Evolutionary conservation across 2,888 invertebrate species (phyloP).

Genomic region (Sinopyrophorus schimmeli): DNA sequence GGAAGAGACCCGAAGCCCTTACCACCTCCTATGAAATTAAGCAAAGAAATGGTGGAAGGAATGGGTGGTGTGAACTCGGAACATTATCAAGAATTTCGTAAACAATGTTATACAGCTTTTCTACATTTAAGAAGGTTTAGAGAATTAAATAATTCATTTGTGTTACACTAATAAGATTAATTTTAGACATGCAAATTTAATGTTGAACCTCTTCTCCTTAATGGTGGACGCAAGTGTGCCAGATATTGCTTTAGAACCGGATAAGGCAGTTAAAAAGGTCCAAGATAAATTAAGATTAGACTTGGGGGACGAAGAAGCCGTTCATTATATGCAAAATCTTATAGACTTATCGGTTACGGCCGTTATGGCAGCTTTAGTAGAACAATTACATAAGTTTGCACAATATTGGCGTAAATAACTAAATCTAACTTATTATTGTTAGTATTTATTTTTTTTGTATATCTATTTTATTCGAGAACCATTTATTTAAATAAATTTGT

Average conservation of each 20-base stretch:
- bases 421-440: too few relatives aligned
- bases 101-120: constrained; percentile 95
- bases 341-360: constrained; percentile 94
- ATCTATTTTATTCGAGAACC: too few relatives aligned
- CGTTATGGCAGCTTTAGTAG: constrained; percentile 94
- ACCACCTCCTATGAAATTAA: constrained; percentile 98
- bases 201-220: constrained; percentile 94
- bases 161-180: constrained; percentile 6
- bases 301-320: constrained; percentile 96
- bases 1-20: constrained; percentile 98
- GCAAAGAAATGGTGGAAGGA: constrained; percentile 98
- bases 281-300: constrained; percentile 88
- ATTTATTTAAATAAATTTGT: too few relatives aligned
- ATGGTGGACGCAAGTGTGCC: constrained; percentile 99
- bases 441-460: constrained; percentile 4
- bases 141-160: neutral
- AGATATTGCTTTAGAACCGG: constrained; percentile 97
- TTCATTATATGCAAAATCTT: constrained; percentile 90
- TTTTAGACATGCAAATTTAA: constrained; percentile 88
- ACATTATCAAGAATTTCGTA: constrained; percentile 91
- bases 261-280: constrained; percentile 97
- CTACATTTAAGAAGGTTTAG: constrained; percentile 81
- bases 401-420: constrained; percentile 86
- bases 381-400: constrained; percentile 95
- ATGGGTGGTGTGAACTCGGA: constrained; percentile 92